phyloP scores from a whole-genome alignment of 2,888 invertebrate genomes.

The Agapostemon virescens region DNA sequence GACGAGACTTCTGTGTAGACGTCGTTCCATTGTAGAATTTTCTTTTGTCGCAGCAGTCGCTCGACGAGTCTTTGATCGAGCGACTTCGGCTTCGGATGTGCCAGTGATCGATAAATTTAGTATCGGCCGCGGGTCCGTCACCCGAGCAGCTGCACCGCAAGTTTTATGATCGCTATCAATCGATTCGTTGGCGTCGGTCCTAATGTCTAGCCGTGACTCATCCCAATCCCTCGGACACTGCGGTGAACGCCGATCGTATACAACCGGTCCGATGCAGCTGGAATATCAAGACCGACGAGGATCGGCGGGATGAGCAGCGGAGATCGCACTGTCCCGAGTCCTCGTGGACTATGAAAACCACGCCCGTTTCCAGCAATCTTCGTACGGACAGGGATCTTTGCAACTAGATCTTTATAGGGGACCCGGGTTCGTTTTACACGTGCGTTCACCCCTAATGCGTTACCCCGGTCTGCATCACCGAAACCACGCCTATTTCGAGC shows the following conservation, averaged over 20 bases:
- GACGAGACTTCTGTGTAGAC: not conserved
- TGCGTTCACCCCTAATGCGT: too few species aligned
- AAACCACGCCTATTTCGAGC: too few species aligned
- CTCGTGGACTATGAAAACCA: not conserved
- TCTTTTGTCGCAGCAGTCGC: too few species aligned
- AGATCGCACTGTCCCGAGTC: not conserved
- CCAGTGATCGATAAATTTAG: slow-evolving; percentile 36
- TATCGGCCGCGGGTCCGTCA: slow-evolving; percentile 13
- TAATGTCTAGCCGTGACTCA: slow-evolving; percentile 46
- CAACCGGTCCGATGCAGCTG: slow-evolving; percentile 1
- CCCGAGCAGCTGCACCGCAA: slow-evolving; percentile 18
- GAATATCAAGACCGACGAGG: not conserved
- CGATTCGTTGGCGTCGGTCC: slow-evolving; percentile 40
- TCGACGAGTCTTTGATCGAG: too few species aligned
- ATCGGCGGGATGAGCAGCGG: not conserved
- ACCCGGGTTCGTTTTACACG: too few species aligned
- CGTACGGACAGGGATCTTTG: too few species aligned
- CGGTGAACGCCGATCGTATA: not conserved
- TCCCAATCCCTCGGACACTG: slow-evolving; percentile 21
- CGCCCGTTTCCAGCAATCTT: not conserved
- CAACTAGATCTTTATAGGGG: too few species aligned
- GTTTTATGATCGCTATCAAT: slow-evolving; percentile 46
- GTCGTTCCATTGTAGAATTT: not conserved
- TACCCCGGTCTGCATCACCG: too few species aligned
- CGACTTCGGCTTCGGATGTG: not conserved